Conservation (phyloP, 2,797 vertebrate species). For the Knipowitschia caucasica region DNA sequence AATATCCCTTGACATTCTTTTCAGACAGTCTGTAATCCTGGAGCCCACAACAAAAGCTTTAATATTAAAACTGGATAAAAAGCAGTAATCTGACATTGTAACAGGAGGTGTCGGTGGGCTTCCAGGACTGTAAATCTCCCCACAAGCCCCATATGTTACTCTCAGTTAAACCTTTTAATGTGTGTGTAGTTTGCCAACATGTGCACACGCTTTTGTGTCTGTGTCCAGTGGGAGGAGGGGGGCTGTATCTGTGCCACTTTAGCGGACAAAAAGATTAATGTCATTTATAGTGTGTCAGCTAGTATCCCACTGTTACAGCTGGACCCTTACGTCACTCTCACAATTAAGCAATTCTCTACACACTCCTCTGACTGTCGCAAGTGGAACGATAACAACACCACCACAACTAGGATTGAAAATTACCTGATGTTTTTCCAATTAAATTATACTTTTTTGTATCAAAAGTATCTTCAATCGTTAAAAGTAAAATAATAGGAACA, state of each 20-base stretch:
- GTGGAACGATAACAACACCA: too few species aligned
- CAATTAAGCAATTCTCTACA: background rate
- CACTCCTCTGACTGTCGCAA: too few species aligned
- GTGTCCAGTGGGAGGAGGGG: background rate
- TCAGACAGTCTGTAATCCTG: conserved; percentile 11
- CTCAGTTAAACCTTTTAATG: conserved; percentile 49
- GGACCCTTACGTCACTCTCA: conserved; percentile 34
- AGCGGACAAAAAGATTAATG: conserved; percentile 54
- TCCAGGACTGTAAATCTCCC: conserved; percentile 45
- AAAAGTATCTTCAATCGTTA: too few species aligned
- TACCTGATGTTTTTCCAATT: too few species aligned
- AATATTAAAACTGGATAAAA: conserved; percentile 9
- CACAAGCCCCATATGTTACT: conserved; percentile 53
- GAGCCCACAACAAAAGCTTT: conserved; percentile 11
- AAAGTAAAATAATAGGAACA: too few species aligned
- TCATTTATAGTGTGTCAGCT: conserved; percentile 47
- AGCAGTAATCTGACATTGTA: conserved; percentile 18
- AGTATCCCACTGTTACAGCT: conserved; percentile 40
- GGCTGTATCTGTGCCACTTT: conserved; percentile 35
- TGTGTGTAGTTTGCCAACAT: conserved; percentile 15
- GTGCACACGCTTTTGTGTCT: conserved; percentile 6
- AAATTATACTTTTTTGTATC: too few species aligned
- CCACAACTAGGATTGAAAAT: too few species aligned
- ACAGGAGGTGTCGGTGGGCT: conserved; percentile 27
- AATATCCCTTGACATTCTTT: background rate